These are phyloP conservation scores for Omphaloscelis lunosa DNA, from an alignment of 2,888 invertebrate genomes.

Conservation along the genomic window DNA sequence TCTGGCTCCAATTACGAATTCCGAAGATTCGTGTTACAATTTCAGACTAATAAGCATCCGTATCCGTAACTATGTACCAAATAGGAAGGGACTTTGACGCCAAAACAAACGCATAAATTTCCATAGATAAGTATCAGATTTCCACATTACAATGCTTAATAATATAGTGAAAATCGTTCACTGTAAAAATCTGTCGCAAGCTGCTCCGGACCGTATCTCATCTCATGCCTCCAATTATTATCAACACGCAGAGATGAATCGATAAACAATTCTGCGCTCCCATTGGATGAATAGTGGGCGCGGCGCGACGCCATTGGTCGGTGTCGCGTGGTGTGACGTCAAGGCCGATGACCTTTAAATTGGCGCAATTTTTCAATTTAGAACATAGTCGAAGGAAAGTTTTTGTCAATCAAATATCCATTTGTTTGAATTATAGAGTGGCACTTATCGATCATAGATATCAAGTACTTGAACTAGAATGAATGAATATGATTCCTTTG, in stretches of 20 bases:
- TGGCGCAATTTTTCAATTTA: conserved; percentile 85
- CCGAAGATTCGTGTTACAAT: conserved; percentile 58
- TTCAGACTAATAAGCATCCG: conserved; percentile 46
- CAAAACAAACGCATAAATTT: conserved; percentile 38
- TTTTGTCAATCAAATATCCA: conserved; percentile 66
- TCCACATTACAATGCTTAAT: conserved; percentile 18
- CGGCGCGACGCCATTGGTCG: conserved; percentile 78
- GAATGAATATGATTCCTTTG: conserved; percentile 50
- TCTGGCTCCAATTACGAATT: conserved; percentile 58
- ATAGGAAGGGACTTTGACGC: conserved; percentile 12
- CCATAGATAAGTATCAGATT: conserved; percentile 54
- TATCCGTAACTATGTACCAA: no score
- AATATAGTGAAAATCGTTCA: conserved; percentile 37
- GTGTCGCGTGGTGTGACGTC: conserved; percentile 75
- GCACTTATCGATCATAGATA: conserved; percentile 54
- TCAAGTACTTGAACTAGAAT: conserved; percentile 24
- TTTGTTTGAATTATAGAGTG: conserved; percentile 60
- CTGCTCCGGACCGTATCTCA: conserved; percentile 65
- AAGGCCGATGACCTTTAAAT: conserved; percentile 84
- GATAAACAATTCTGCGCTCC: conserved; percentile 72
- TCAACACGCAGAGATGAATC: conserved; percentile 77
- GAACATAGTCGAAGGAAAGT: conserved; percentile 66
- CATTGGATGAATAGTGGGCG: conserved; percentile 80
- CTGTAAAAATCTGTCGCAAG: conserved; percentile 56
- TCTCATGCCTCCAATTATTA: conserved; percentile 68